phyloP scores from a whole-genome alignment of 2,888 invertebrate species.

The Dryocosmus kuriphilus region DNA sequence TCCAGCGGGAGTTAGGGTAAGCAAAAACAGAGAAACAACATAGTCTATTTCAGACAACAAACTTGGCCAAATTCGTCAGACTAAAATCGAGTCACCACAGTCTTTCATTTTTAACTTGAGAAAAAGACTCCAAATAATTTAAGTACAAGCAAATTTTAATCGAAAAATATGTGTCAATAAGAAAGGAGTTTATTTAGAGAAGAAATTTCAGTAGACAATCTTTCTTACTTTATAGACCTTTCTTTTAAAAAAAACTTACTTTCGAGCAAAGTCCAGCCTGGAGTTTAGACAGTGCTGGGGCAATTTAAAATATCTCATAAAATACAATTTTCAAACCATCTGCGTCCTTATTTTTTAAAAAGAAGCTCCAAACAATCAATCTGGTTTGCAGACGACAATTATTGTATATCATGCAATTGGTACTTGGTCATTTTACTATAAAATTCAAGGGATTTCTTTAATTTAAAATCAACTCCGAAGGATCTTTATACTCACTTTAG shows the following conservation, averaged over 20 bases:
- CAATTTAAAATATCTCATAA: neutral
- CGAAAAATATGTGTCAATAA: neutral
- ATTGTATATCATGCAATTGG: constrained; percentile 29
- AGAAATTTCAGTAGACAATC: neutral
- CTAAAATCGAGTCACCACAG: neutral
- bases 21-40: constrained; percentile 78
- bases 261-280: constrained; percentile 66
- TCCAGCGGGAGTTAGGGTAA: constrained; percentile 77
- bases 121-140: constrained; percentile 39
- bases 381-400: constrained; percentile 26
- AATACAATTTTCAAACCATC: neutral
- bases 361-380: constrained; percentile 4
- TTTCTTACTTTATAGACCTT: constrained; percentile 13
- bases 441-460: constrained; percentile 55
- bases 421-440: constrained; percentile 46
- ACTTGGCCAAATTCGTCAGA: constrained; percentile 58
- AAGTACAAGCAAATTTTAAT: neutral
- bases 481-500: neutral
- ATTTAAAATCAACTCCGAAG: neutral
- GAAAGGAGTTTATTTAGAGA: constrained; percentile 6
- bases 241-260: neutral
- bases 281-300: constrained; percentile 69
- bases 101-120: neutral
- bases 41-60: constrained; percentile 74
- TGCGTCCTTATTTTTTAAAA: neutral